Evolutionary conservation across 2,888 invertebrate genomes (phyloP).

Genomic region (Metallyticus violacea): DNA sequence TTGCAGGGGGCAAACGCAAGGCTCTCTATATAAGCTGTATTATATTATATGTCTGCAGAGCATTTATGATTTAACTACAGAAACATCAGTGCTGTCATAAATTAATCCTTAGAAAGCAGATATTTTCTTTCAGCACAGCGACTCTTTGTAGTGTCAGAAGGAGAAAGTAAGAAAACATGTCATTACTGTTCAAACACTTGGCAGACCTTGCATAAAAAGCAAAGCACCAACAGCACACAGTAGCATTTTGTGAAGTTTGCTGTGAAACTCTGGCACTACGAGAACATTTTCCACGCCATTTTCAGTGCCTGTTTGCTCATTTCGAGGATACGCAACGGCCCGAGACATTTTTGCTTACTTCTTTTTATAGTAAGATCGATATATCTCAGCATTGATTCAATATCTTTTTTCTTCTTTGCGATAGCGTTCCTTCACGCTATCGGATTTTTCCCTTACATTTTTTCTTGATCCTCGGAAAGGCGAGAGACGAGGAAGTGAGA

Average conservation of each 20-base stretch:
- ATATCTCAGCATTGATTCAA: background rate
- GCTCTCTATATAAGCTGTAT: too few species aligned
- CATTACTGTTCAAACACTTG: background rate
- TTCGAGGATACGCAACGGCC: background rate
- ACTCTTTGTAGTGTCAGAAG: background rate
- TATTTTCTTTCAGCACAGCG: background rate
- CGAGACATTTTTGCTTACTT: background rate
- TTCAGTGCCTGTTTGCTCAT: background rate
- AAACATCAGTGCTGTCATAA: too few species aligned
- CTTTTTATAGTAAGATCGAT: background rate
- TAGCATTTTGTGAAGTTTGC: background rate
- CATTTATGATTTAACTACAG: too few species aligned
- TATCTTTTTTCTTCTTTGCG: background rate
- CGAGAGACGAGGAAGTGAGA: background rate
- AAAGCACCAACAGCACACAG: background rate
- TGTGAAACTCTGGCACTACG: too few species aligned
- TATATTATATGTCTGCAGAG: too few species aligned
- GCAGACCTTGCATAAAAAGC: background rate
- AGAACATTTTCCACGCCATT: background rate
- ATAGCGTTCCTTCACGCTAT: background rate
- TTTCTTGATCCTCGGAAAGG: background rate
- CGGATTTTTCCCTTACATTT: too few species aligned
- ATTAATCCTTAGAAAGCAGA: too few species aligned
- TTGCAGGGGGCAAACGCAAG: too few species aligned
- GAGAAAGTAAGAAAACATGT: background rate